Evolutionary conservation across 2,888 invertebrate species (phyloP), one percentile per base, ranked within the genome.

Genomic region (Drosophila monieri): DNA sequence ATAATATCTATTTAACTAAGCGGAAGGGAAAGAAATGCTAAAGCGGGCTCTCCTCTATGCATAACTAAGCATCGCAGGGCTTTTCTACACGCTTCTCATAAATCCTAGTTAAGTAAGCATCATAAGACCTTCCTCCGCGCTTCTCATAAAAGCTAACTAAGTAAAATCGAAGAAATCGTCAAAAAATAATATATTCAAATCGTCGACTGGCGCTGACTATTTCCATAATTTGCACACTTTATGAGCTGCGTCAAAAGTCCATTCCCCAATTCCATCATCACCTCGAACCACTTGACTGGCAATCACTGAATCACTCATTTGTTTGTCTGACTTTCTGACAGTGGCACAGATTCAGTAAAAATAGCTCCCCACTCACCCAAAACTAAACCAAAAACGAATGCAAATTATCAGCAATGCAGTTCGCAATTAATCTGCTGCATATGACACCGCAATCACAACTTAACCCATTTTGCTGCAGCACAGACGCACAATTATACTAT

Each of bases 391-490:
- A 48, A 65, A 55, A 32, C 48, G 32, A 46, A 70, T 76, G 79
- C 78, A 77, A 72, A 84, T 84, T 86, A 84, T 86, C 81, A 84
- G 81, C 85, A 87, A 68, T 81, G 81, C 81, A 76, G 87, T 59
- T 77, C 66, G 87, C 81, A 85, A 81, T 81, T 87, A 81, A 81
- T 81, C 88, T 87, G 78, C 76, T 81, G 87, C 87, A 80, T 87
- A 81, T 87, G 87, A 87, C 81, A 80, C 78, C 76, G 76, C 87
- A 81, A 83, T 85, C 86, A 86, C 68, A 80, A 86, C 86, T 83
- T 75, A 83, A 80, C 77, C 86, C 73, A 76, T 77, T 85, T 77
- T 32, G 43, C 21, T 41, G 8, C 43, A 12, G 12, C 41, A 47
- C 49, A 52, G 44, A 48, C 37, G 51, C 46, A 65, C 51, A 54